Percentiles rank a stretch among this genome's conserved stretches.
Evolutionary conservation across 2,113 vertebrate species (phyloP).

Genomic region (Chrysochloris asiatica): DNA sequence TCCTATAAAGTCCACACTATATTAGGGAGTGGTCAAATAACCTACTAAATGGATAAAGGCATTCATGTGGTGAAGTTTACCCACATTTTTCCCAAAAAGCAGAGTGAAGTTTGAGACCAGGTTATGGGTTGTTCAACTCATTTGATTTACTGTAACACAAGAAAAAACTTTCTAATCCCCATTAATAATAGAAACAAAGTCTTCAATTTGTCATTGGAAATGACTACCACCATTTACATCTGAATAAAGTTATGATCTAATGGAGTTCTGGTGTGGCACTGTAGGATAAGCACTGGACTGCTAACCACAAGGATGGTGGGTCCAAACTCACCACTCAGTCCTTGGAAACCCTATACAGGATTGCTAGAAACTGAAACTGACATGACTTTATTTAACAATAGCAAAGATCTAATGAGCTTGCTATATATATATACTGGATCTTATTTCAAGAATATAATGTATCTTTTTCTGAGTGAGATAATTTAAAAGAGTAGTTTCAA

Average conservation of each 20-base stretch:
- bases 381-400: neutral
- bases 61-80: neutral
- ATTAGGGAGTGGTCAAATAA: neutral
- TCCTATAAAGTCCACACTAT: neutral
- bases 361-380: no score
- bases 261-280: no score
- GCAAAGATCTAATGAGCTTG: neutral
- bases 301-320: no score
- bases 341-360: no score
- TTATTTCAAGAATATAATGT: constrained; percentile 35
- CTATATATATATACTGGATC: no score
- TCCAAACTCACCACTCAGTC: no score
- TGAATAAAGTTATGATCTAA: no score
- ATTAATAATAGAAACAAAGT: neutral
- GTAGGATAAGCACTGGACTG: no score
- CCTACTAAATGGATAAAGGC: neutral
- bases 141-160: neutral
- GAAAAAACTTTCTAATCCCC: neutral
- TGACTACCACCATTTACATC: neutral
- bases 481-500: constrained; percentile 53
- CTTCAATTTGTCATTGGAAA: neutral
- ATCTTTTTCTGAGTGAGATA: neutral
- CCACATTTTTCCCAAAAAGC: constrained; percentile 3
- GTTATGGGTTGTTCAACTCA: neutral
- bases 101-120: neutral